These are phyloP conservation scores for Epizoanthus fatuus DNA, from an alignment of 92 coral and sea anemone genomes.

Conservation along the genomic window DNA sequence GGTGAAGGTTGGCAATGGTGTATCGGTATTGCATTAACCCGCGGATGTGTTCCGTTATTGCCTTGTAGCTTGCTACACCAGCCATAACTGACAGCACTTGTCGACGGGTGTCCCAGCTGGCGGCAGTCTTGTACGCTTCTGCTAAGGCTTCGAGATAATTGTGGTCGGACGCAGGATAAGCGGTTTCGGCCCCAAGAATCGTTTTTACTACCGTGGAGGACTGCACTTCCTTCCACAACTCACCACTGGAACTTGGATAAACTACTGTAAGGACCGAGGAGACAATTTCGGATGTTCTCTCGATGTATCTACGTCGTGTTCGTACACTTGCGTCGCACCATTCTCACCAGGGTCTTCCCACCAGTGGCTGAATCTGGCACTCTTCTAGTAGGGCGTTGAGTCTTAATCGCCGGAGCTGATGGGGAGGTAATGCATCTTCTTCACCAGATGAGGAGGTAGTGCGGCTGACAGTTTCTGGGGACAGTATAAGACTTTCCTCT, in stretches of 20 bases:
- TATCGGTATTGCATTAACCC: no score
- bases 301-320: constrained; percentile 50
- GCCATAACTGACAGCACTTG: constrained; percentile 56
- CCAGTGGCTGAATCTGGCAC: constrained; percentile 37
- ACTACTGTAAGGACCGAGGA: constrained; percentile 17
- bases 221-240: constrained; percentile 47
- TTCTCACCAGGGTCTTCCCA: constrained; percentile 43
- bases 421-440: background rate
- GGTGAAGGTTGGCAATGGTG: no score
- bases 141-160: constrained; percentile 55
- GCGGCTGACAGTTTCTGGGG: constrained; percentile 29
- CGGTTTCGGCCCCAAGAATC: constrained; percentile 34
- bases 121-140: constrained; percentile 50
- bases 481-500: constrained; percentile 29
- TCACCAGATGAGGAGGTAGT: constrained; percentile 20
- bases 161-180: constrained; percentile 11
- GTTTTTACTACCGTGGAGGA: constrained; percentile 23
- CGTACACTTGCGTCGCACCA: constrained; percentile 54
- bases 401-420: constrained; percentile 6
- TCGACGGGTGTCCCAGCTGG: constrained; percentile 54
- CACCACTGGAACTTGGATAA: constrained; percentile 30
- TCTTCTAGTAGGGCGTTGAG: constrained; percentile 25
- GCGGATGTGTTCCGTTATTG: background rate
- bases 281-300: constrained; percentile 38
- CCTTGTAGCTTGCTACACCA: constrained; percentile 53